Conservation (phyloP, 2,113 vertebrate species). For the Corythaixoides concolor region DNA sequence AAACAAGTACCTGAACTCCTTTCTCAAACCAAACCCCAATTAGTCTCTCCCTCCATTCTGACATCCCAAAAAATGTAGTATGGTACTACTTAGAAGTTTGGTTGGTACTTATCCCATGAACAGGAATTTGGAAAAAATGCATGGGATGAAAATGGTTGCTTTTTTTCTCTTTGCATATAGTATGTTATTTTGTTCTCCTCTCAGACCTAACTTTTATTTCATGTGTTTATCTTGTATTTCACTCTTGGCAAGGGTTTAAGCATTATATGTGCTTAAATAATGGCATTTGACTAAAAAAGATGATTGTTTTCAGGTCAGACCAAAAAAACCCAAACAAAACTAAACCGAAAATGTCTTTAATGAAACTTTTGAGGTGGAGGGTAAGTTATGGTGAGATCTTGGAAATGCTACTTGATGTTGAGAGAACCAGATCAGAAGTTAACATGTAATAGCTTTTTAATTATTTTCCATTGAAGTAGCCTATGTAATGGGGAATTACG, state of each 20-base stretch:
- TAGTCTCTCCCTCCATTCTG: neutral
- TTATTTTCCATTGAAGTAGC: neutral
- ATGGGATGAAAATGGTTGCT: fast-evolving
- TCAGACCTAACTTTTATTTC: neutral
- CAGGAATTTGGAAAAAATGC: neutral
- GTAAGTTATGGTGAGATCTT: neutral
- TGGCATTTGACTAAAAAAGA: neutral
- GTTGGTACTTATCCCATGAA: neutral
- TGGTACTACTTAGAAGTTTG: neutral
- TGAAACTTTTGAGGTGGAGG: neutral
- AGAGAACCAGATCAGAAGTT: neutral
- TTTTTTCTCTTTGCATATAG: neutral
- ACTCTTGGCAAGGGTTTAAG: neutral
- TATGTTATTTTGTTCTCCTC: neutral
- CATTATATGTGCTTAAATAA: neutral
- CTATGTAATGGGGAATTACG: neutral
- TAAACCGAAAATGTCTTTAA: neutral
- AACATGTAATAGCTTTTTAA: neutral
- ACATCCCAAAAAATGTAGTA: neutral
- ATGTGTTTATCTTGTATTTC: neutral
- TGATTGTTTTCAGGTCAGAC: neutral
- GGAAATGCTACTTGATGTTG: neutral
- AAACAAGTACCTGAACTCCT: neutral
- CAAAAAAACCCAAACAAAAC: neutral
- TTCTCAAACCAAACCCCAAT: neutral